A percentile compares a stretch with the other conserved stretches of the same genome.
Evolutionary conservation across 1,140 invertebrate genomes (phyloP).

Genomic region (Zaprionus vittiger): DNA sequence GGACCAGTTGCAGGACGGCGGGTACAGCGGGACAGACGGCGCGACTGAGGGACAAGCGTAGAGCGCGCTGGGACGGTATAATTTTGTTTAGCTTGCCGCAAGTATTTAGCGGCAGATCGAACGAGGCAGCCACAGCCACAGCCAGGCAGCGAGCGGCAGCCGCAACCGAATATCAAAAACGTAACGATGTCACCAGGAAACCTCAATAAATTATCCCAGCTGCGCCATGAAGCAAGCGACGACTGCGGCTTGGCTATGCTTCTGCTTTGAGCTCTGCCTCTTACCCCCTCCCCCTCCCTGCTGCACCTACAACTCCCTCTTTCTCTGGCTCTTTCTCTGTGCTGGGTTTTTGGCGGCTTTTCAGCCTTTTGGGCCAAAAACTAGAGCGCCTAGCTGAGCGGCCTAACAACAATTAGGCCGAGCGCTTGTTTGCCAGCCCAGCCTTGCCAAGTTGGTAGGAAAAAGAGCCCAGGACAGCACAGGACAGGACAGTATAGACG

Average conservation of each 20-base stretch:
- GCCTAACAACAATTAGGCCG: slow-evolving; percentile 74
- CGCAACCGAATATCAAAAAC: slow-evolving; percentile 81
- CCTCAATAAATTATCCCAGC: slow-evolving; percentile 80
- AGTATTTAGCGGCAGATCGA: slow-evolving; percentile 74
- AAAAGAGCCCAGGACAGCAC: slow-evolving; percentile 42
- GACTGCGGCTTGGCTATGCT: neutral
- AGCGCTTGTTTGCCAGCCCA: slow-evolving; percentile 39
- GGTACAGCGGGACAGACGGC: slow-evolving; percentile 42
- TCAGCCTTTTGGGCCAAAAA: slow-evolving; percentile 43
- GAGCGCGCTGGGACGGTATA: slow-evolving; percentile 64
- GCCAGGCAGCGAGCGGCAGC: slow-evolving; percentile 45
- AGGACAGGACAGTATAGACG: slow-evolving; percentile 8
- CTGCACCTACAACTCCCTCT: neutral
- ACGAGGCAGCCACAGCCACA: slow-evolving; percentile 1
- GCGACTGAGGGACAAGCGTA: slow-evolving; percentile 45
- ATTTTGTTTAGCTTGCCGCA: slow-evolving; percentile 67
- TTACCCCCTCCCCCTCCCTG: no score
- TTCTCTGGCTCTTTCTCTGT: neutral
- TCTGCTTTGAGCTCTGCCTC: neutral
- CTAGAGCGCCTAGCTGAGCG: slow-evolving; percentile 69
- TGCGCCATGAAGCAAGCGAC: slow-evolving; percentile 13
- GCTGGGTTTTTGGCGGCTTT: slow-evolving; percentile 15
- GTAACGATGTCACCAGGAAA: slow-evolving; percentile 77
- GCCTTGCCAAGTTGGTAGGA: slow-evolving; percentile 47
- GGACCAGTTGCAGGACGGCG: neutral